A percentile compares a stretch with the other conserved stretches of the same genome.
These are phyloP conservation scores for Hydractinia echinata DNA, from an alignment of 30 jellyfish, hydroid and myxozoan species.

Conservation along the genomic window DNA sequence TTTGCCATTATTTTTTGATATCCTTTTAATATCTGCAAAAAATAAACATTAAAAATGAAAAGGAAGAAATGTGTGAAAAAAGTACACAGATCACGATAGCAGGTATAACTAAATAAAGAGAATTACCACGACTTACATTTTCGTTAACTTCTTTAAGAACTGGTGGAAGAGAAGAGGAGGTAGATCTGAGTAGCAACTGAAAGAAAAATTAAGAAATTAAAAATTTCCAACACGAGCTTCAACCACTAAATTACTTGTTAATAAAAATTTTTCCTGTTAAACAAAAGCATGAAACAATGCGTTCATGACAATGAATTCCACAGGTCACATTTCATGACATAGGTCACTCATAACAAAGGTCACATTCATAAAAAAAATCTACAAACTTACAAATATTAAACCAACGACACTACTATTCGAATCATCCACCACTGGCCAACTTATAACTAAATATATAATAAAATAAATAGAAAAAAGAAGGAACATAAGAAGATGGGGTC, in stretches of 20 bases:
- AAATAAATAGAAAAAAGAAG: not conserved
- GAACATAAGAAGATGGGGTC: too few relatives aligned
- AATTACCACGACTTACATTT: not conserved
- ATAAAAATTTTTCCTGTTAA: too few relatives aligned
- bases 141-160: conserved; percentile 23
- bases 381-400: conserved; percentile 27
- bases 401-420: not conserved
- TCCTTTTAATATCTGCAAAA: conserved; percentile 18
- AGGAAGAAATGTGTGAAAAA: not conserved
- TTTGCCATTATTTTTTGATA: conserved; percentile 39
- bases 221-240: too few relatives aligned
- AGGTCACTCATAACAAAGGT: not conserved
- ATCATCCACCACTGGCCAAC: conserved; percentile 29
- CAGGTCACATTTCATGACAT: too few relatives aligned
- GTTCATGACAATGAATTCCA: too few relatives aligned
- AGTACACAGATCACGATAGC: not conserved
- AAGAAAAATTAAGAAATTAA: not conserved
- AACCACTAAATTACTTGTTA: not conserved
- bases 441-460: conserved; percentile 11
- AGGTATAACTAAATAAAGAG: not conserved
- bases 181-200: conserved; percentile 31
- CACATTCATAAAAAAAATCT: not conserved
- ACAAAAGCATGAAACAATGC: too few relatives aligned
- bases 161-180: conserved; percentile 30
- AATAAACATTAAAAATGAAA: not conserved